Base-by-base conservation (phyloP, 1,140 invertebrate genomes). In the Choristoneura fumiferana region DNA sequence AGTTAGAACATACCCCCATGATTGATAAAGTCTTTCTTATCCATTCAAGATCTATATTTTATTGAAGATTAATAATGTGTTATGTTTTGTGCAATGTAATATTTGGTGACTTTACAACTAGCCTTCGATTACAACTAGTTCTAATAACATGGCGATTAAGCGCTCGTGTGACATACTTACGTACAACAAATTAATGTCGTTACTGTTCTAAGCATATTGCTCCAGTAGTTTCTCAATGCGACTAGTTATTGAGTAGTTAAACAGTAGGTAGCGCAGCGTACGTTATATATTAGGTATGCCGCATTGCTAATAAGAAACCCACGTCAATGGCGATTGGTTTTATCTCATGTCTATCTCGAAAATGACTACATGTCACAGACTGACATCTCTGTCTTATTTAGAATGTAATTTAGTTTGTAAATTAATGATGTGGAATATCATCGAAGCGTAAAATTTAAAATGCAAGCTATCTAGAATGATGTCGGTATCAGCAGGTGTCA, bases 401-500 rank as follows among this genome's bases (percentile, higher is more conserved):
- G 22, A 29, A 49, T 49, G 22, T 49, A 18, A 49, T 49, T 49
- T 49, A 15, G 43, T 49, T 22, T 49, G 22, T 17, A 8, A 49
- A 49, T 49, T 49, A 49, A 49, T 18, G 17, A 49, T 33, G 43
- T 22, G 43, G 43, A 49, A 49, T 49, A 49, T 22, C n/a, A 17
- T 17, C 43, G 29, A 49, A 18, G 43, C 18, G n/a, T 49, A 49
- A 33, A 12, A 22, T 49, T 12, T 49, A 17, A n/a, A 49, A 49
- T 3, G 22, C 2, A 3, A 29, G 22, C 22, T 29, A 29, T 29
- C 22, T 29, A 6, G 6, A 6, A 6, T 29, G 2, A 29, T 29
- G 2, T n/a, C n/a, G n/a, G n/a, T n/a, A n/a, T n/a, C n/a, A n/a
- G n/a, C n/a, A n/a, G n/a, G n/a, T n/a, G n/a, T n/a, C n/a, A n/a